Conservation (phyloP, 2,797 vertebrate genomes). For the Malacoraja senta region DNA sequence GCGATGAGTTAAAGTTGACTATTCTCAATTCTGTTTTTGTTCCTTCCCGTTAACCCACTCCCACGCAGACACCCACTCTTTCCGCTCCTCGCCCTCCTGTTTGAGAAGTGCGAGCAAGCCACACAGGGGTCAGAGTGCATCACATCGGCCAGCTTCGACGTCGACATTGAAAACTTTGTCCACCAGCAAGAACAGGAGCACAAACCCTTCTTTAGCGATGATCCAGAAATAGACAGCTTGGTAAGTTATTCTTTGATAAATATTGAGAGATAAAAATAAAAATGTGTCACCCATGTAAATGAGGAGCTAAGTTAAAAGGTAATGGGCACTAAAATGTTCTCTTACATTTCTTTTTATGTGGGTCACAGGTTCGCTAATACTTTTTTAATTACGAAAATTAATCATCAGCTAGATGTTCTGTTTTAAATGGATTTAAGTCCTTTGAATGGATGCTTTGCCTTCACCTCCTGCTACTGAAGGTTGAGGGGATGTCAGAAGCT, state of each 20-base stretch:
- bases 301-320: conserved; percentile 6
- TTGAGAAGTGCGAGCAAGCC: conserved; percentile 95
- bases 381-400: conserved; percentile 31
- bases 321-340: neutral
- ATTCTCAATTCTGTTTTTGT: neutral
- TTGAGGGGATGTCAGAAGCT: neutral
- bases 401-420: neutral
- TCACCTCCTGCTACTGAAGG: neutral
- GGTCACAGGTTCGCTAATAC: conserved; percentile 13
- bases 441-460: neutral
- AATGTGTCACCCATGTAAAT: conserved; percentile 59
- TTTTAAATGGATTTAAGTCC: conserved; percentile 3
- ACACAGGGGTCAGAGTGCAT: conserved; percentile 97
- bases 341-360: neutral
- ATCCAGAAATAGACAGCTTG: conserved; percentile 94
- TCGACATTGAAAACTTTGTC: conserved; percentile 96
- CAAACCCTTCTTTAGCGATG: conserved; percentile 96
- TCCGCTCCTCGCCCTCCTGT: conserved; percentile 85
- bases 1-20: neutral
- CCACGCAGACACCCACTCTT: conserved; percentile 81
- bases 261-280: neutral
- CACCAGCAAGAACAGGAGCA: conserved; percentile 96
- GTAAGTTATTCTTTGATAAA: conserved; percentile 54
- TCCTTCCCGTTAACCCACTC: too few species aligned
- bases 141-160: conserved; percentile 96